Percentiles rank a stretch among this genome's conserved stretches.
phyloP scores from a whole-genome alignment of 2,113 vertebrate genomes.

The Zosterops japonicus region DNA sequence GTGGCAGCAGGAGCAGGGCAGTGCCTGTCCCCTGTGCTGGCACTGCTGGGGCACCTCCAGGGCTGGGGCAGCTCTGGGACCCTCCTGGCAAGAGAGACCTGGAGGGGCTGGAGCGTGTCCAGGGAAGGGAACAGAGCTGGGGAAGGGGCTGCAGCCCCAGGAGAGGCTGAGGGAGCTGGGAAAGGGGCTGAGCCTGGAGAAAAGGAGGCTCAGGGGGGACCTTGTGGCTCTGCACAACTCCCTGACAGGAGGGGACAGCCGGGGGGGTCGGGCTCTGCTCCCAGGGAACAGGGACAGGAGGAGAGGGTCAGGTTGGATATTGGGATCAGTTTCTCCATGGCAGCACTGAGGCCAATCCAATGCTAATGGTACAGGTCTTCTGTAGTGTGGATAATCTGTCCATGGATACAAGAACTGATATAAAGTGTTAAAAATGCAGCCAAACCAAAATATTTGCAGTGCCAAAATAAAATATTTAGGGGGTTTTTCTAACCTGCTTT shows the following conservation, averaged over 20 bases:
- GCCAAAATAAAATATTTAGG: background rate
- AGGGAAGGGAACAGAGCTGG: background rate
- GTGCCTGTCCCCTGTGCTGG: background rate
- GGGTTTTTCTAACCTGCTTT: background rate
- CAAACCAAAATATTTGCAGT: background rate
- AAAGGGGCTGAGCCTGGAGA: background rate
- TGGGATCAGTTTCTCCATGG: background rate
- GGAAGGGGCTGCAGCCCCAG: background rate
- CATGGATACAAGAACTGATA: background rate
- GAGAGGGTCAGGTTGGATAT: fast-evolving
- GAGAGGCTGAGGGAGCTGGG: background rate
- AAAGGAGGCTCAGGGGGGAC: background rate
- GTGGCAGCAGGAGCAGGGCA: background rate
- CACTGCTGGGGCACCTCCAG: background rate
- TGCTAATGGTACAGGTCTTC: background rate
- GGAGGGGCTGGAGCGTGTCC: background rate
- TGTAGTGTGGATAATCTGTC: background rate
- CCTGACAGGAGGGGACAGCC: background rate
- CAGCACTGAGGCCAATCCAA: background rate
- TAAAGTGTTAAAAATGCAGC: background rate
- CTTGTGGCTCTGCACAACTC: background rate
- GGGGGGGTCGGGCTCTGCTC: background rate
- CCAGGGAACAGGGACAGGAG: background rate
- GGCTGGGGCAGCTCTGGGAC: background rate
- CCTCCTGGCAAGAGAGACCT: background rate